Percentiles rank a stretch among this genome's conserved stretches.
Conservation (phyloP, 2,113 vertebrate genomes). For the Asarcornis scutulata region DNA sequence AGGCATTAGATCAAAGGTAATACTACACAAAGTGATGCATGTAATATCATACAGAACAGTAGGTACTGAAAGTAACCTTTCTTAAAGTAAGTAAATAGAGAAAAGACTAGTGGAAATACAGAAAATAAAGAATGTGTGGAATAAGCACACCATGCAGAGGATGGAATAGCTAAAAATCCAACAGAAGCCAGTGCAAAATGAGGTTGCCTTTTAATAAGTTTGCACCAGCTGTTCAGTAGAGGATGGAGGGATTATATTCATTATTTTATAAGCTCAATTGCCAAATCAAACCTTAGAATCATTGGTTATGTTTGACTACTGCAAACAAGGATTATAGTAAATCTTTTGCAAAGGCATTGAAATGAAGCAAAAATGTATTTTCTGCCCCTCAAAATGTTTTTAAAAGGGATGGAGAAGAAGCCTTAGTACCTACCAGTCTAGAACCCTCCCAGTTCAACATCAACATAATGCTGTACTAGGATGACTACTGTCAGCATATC, state of each 20-base stretch:
- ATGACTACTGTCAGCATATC: neutral
- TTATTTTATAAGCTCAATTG: neutral
- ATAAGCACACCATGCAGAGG: neutral
- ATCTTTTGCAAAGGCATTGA: neutral
- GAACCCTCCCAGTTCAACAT: neutral
- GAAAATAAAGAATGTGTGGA: neutral
- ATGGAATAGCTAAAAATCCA: neutral
- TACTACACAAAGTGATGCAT: neutral
- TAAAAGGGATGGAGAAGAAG: neutral
- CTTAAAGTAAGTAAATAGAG: neutral
- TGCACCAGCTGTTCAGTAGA: neutral
- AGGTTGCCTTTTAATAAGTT: neutral
- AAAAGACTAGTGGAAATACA: neutral
- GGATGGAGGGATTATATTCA: neutral
- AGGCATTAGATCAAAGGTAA: constrained; percentile 4
- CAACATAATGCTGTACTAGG: neutral
- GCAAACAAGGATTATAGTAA: neutral
- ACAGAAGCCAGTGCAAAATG: neutral
- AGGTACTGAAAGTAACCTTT: neutral
- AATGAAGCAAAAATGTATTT: neutral
- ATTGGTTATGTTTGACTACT: neutral
- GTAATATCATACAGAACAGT: neutral
- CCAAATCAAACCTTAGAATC: neutral
- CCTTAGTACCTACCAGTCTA: neutral
- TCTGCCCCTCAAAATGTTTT: neutral